These are phyloP conservation scores for Zapornia atra DNA, from an alignment of 2,113 vertebrate species.

Conservation along the genomic window DNA sequence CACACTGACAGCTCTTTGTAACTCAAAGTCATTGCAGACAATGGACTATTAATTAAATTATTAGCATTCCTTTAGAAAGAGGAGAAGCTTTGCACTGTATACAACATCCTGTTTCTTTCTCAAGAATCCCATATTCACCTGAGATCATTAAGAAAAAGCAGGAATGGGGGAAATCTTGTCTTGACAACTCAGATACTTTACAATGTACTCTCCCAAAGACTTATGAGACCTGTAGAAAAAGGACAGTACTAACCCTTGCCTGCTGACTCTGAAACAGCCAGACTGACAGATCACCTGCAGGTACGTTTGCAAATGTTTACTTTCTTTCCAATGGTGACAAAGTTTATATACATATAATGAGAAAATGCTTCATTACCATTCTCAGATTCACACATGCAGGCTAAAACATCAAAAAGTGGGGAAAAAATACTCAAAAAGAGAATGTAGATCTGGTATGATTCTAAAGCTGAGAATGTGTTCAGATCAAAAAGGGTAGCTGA, in stretches of 20 bases:
- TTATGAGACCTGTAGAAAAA: neutral
- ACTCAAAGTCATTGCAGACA: neutral
- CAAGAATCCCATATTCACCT: neutral
- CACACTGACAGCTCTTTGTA: neutral
- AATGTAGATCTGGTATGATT: rapidly evolving
- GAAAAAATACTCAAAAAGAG: neutral
- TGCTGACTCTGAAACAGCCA: neutral
- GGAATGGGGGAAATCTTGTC: neutral
- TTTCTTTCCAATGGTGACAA: neutral
- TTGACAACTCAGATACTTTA: neutral
- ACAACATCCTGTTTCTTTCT: neutral
- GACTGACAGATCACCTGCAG: neutral
- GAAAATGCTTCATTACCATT: neutral
- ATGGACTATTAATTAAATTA: neutral
- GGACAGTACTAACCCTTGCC: neutral
- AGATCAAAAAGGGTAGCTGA: neutral
- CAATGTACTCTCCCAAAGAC: neutral
- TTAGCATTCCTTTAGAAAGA: neutral
- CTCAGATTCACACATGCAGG: neutral
- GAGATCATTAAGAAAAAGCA: neutral
- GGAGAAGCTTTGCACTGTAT: neutral
- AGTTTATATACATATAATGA: no score
- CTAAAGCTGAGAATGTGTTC: neutral
- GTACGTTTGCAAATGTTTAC: neutral
- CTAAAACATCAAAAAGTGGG: neutral